A percentile compares a stretch with the other conserved stretches of the same genome.
These are phyloP conservation scores for Artemia sinica DNA, from an alignment of 2,888 invertebrate genomes.

Conservation along the genomic window DNA sequence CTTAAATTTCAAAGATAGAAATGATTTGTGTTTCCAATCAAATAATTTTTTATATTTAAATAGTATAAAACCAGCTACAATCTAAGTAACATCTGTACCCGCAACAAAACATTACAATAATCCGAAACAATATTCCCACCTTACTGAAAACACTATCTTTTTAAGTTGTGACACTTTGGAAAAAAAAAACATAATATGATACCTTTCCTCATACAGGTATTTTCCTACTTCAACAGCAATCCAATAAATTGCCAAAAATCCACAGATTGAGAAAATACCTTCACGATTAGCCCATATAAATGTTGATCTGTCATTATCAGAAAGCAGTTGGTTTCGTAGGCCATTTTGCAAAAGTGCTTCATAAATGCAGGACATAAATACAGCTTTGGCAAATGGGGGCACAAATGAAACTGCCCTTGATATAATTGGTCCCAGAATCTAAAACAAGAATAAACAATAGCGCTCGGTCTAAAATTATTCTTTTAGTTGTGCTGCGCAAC, in stretches of 20 bases:
- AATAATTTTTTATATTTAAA: too few species aligned
- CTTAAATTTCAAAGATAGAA: too few species aligned
- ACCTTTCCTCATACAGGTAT: constrained; percentile 34
- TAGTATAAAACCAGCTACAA: too few species aligned
- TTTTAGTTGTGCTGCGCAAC: too few species aligned
- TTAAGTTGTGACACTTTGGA: too few species aligned
- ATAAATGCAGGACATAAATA: constrained; percentile 42
- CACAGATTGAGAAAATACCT: constrained; percentile 65
- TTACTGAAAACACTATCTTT: too few species aligned
- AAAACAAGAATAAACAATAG: constrained; percentile 21
- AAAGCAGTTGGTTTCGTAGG: constrained; percentile 52
- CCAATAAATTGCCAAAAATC: constrained; percentile 68
- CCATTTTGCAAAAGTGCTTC: constrained; percentile 45
- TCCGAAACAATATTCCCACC: too few species aligned
- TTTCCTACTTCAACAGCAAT: constrained; percentile 48
- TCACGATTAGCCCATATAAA: constrained; percentile 72
- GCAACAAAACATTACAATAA: too few species aligned
- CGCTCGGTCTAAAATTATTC: too few species aligned
- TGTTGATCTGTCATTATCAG: constrained; percentile 38
- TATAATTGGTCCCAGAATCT: constrained; percentile 45
- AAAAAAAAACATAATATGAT: constrained; percentile 22
- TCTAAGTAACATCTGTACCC: too few species aligned
- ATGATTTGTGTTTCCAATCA: too few species aligned
- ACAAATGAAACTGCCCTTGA: constrained; percentile 39
- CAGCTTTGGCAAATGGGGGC: constrained; percentile 39